These are phyloP conservation scores for Apodemia duryi DNA, from an alignment of 2,888 invertebrate genomes.

Conservation along the genomic window DNA sequence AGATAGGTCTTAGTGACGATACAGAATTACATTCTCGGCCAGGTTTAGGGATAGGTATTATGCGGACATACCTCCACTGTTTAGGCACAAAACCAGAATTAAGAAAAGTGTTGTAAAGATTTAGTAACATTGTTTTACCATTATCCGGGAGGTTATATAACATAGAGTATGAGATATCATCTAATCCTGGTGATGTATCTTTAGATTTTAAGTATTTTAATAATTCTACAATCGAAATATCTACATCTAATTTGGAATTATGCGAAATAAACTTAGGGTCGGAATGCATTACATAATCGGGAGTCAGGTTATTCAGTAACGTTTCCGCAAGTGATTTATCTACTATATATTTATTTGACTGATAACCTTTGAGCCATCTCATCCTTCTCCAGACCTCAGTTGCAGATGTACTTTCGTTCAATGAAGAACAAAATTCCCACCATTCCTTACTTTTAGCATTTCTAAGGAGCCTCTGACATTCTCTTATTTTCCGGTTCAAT, in stretches of 20 bases:
- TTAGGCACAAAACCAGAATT: conserved; percentile 4
- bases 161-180: conserved; percentile 21
- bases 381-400: conserved; percentile 19
- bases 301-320: conserved; percentile 16
- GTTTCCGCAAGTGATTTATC: conserved; percentile 9
- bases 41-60: conserved; percentile 16
- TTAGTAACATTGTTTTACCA: not conserved
- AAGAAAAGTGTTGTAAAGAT: not conserved
- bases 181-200: conserved; percentile 17
- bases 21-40: not conserved
- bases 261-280: conserved; percentile 13
- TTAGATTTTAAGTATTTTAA: conserved; percentile 17
- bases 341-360: not conserved
- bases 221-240: conserved; percentile 13
- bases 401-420: not conserved
- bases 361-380: conserved; percentile 18
- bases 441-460: not conserved
- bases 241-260: conserved; percentile 7
- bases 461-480: conserved; percentile 12
- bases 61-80: conserved; percentile 1
- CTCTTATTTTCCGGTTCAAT: conserved; percentile 11
- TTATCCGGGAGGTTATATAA: conserved; percentile 14
- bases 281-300: conserved; percentile 17
- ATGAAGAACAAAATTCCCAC: too few relatives aligned
- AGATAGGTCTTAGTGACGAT: conserved; percentile 16